Percentiles rank a stretch among this genome's conserved stretches.
Evolutionary conservation across 92 coral and sea anemone species (phyloP).

Genomic region (Siderastrea siderea): DNA sequence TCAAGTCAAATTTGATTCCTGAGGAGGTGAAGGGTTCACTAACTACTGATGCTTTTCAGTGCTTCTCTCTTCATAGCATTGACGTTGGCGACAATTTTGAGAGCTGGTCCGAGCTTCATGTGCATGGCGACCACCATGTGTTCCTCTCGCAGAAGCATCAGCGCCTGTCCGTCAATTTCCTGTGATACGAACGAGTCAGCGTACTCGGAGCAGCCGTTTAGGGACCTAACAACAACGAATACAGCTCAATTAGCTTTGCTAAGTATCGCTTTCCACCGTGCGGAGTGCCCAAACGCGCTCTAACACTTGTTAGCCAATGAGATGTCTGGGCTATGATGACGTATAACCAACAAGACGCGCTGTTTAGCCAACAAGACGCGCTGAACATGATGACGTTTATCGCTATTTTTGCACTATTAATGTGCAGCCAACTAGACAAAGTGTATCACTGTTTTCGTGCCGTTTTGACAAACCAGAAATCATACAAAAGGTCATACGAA

Average conservation of each 20-base stretch:
- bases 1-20: neutral
- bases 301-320: too few relatives aligned
- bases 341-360: too few relatives aligned
- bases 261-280: too few relatives aligned
- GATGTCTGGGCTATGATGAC: too few relatives aligned
- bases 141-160: slow-evolving; percentile 97
- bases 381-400: too few relatives aligned
- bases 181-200: slow-evolving; percentile 96
- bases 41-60: slow-evolving; percentile 69
- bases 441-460: too few relatives aligned
- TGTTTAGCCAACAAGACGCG: too few relatives aligned
- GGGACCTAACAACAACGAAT: slow-evolving; percentile 60
- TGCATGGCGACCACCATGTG: slow-evolving; percentile 98
- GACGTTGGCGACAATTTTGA: slow-evolving; percentile 97
- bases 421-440: too few relatives aligned
- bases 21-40: neutral
- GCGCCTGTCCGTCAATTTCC: slow-evolving; percentile 98
- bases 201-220: slow-evolving; percentile 93
- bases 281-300: too few relatives aligned
- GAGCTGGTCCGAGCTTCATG: slow-evolving; percentile 99
- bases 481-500: too few relatives aligned
- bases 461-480: too few relatives aligned
- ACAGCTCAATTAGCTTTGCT: neutral
- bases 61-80: slow-evolving; percentile 96
- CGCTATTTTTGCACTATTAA: too few relatives aligned